Conservation (phyloP, 2,797 vertebrate species). For the Nyctalus aviator region DNA sequence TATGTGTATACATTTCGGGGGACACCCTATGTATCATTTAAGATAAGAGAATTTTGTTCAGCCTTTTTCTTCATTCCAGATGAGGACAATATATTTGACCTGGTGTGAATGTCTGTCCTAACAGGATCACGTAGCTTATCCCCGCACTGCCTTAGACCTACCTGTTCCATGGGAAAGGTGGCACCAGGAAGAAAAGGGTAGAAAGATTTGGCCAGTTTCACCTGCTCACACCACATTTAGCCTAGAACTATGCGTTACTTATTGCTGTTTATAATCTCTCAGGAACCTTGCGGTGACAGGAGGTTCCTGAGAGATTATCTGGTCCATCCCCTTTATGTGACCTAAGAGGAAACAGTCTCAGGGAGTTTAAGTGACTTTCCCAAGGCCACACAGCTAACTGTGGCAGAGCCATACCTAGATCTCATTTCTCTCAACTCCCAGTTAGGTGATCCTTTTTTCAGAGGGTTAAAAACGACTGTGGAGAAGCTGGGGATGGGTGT, state of each 20-base stretch:
- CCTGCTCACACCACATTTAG: background rate
- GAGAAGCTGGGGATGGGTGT: background rate
- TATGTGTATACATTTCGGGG: too few relatives aligned
- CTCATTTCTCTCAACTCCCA: background rate
- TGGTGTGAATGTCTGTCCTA: background rate
- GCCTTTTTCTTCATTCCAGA: background rate
- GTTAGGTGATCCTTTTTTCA: background rate
- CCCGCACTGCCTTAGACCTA: background rate
- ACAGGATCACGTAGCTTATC: background rate
- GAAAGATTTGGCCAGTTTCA: background rate
- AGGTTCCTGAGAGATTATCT: background rate
- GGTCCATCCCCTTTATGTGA: background rate
- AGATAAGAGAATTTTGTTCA: background rate
- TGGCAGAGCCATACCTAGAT: background rate
- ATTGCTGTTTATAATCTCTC: background rate
- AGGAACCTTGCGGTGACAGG: background rate
- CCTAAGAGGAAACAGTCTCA: background rate
- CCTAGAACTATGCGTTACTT: background rate
- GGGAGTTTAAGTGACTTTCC: background rate
- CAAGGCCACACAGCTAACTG: background rate
- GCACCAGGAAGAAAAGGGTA: background rate
- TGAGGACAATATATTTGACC: background rate
- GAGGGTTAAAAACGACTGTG: background rate
- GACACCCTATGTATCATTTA: background rate
- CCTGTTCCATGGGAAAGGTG: background rate